Percentiles rank a stretch among this genome's conserved stretches.
phyloP scores from a whole-genome alignment of 2,797 vertebrate genomes.

The Prionace glauca region DNA sequence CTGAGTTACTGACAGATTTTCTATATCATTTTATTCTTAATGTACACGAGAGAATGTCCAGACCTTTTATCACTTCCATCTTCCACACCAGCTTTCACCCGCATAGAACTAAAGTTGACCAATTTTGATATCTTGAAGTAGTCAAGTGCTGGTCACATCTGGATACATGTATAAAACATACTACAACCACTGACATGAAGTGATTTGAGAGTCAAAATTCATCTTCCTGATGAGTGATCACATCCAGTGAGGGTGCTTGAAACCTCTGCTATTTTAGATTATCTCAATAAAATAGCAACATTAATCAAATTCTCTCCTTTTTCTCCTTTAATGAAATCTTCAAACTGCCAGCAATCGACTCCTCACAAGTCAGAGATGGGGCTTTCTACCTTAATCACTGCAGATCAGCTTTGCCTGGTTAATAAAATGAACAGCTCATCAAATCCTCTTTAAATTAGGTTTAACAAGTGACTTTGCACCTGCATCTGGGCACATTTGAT shows the following conservation, averaged over 20 bases:
- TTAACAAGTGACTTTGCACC: slow-evolving; percentile 8
- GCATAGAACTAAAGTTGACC: not conserved
- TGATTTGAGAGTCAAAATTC: not conserved
- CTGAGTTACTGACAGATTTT: not conserved
- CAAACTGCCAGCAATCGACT: not conserved
- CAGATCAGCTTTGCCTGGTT: not conserved
- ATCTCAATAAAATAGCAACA: slow-evolving; percentile 9
- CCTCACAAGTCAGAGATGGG: not conserved
- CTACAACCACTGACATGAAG: not conserved
- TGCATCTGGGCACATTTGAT: not conserved
- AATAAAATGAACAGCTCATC: not conserved
- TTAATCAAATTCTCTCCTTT: not conserved
- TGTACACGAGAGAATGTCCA: not conserved
- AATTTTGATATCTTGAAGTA: not conserved
- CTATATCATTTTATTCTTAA: no score
- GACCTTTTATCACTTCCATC: not conserved
- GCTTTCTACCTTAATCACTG: not conserved
- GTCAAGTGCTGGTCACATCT: not conserved
- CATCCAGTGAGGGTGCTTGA: not conserved
- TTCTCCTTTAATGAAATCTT: not conserved
- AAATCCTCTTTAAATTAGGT: not conserved
- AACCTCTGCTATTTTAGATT: not conserved
- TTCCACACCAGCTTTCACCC: not conserved
- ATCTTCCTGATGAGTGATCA: not conserved
- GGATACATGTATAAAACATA: not conserved